phyloP scores from a whole-genome alignment of 2,888 invertebrate genomes.

The Nomada ruficornis region DNA sequence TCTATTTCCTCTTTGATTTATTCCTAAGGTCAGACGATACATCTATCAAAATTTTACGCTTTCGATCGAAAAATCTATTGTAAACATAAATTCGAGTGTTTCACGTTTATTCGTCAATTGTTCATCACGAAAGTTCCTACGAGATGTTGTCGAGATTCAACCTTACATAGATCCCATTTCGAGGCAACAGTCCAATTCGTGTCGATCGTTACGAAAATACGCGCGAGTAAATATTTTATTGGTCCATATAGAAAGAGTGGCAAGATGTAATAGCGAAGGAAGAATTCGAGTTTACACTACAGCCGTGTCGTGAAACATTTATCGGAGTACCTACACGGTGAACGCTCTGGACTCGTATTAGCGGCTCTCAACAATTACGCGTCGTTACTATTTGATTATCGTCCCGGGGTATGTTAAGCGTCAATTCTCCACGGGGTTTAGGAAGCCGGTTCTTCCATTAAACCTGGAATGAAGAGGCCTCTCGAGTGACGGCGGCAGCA shows the following conservation, averaged over 20 bases:
- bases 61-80: background rate
- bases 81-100: constrained; percentile 32
- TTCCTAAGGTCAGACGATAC: no score
- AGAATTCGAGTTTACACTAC: constrained; percentile 31
- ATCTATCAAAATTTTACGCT: background rate
- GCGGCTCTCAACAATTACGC: constrained; percentile 54
- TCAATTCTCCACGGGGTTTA: constrained; percentile 27
- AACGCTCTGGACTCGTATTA: constrained; percentile 38
- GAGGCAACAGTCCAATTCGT: background rate
- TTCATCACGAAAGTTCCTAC: background rate
- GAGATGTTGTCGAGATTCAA: background rate
- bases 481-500: constrained; percentile 37
- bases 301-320: constrained; percentile 41
- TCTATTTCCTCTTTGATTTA: no score
- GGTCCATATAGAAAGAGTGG: constrained; percentile 29
- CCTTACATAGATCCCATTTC: no score
- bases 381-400: constrained; percentile 66
- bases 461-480: constrained; percentile 47
- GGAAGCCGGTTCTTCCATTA: constrained; percentile 45
- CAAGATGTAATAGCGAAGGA: background rate
- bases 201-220: background rate
- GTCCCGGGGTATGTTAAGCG: constrained; percentile 38
- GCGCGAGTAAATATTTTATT: constrained; percentile 46
- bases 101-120: constrained; percentile 30
- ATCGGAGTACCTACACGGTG: constrained; percentile 23